Base-by-base conservation (phyloP, 2,113 vertebrate genomes). In the Lasiurus cinereus region DNA sequence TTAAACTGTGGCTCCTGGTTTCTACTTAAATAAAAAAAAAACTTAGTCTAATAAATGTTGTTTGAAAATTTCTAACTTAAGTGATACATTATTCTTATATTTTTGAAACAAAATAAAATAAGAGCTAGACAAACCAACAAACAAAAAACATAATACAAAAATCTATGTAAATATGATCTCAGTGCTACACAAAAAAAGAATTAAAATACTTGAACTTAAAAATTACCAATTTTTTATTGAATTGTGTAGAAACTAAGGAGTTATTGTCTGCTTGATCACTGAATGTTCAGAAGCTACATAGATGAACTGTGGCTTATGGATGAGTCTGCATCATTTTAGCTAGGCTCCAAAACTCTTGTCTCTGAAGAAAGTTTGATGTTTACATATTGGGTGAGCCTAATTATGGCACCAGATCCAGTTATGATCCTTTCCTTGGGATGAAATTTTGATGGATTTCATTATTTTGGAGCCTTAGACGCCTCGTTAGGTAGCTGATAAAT, bases 401-500 rank as follows among this genome's bases (percentile, higher is more conserved):
- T 99, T 98, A 98, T 99, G 91, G 98, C 98, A 19, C 98, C 98
- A 22, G 99, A 99, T 96, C 98, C 99, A 54, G 98, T 99, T 98
- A 99, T 99, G 98, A 99, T n/a, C 98, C 99, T 89, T 99, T 99
- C 97, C 98, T 98, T 19, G 98, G 98, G 96, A 99, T 99, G 84
- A 99, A 84, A 98, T 99, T 98, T 99, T 99, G 99, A 95, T 99
- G 98, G 95, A 99, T 99, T 98, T 99, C 98, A 6, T 99, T 98
- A 99, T 99, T 98, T 99, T 99, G 95, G 99, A 98, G 97, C 98
- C 99, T 94, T 94, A 99, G 98, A 83, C 98, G 98, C 94, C 98
- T 98, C 33, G 98, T 99, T 98, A 99, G 99, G 98, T 99, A 99
- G 95, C 99, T 98, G 97, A 99, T 99, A 99, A 96, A 97, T 99